Conservation (phyloP, 1,140 invertebrate species). For the Melanaphis sacchari region DNA sequence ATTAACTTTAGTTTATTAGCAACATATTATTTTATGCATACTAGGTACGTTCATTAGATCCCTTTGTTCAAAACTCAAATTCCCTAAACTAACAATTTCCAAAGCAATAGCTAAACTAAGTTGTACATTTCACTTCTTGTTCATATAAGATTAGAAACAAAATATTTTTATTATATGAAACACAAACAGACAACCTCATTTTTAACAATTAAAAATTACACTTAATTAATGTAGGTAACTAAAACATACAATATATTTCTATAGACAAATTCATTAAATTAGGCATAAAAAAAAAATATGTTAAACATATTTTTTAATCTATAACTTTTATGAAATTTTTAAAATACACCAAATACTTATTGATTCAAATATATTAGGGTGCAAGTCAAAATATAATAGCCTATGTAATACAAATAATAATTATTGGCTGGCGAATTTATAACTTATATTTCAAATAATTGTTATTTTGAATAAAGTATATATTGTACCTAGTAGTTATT, state of each 20-base stretch:
- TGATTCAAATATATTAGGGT: not conserved
- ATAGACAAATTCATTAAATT: not conserved
- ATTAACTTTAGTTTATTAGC: slow-evolving; percentile 30
- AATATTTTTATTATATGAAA: not conserved
- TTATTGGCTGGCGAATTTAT: not conserved
- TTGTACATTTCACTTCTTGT: not conserved
- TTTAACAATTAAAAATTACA: too few relatives aligned
- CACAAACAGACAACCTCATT: not conserved
- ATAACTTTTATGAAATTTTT: not conserved
- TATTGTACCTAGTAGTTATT: not conserved
- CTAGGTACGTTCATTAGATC: slow-evolving; percentile 8
- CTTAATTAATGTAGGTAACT: not conserved
- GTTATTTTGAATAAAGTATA: not conserved
- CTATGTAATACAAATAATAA: not conserved
- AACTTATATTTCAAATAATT: not conserved
- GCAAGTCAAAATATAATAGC: not conserved
- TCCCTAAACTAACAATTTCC: not conserved
- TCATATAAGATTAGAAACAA: not conserved
- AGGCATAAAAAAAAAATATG: not conserved
- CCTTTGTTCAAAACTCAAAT: slow-evolving; percentile 10
- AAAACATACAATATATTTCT: not conserved
- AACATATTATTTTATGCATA: slow-evolving; percentile 17
- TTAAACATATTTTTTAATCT: not conserved
- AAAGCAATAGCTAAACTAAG: slow-evolving; percentile 2
- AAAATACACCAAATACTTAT: not conserved